A percentile compares a stretch with the other conserved stretches of the same genome.
These are phyloP conservation scores for Mesorhabditis spiculigera DNA, from an alignment of 2,888 invertebrate genomes.

Conservation along the genomic window DNA sequence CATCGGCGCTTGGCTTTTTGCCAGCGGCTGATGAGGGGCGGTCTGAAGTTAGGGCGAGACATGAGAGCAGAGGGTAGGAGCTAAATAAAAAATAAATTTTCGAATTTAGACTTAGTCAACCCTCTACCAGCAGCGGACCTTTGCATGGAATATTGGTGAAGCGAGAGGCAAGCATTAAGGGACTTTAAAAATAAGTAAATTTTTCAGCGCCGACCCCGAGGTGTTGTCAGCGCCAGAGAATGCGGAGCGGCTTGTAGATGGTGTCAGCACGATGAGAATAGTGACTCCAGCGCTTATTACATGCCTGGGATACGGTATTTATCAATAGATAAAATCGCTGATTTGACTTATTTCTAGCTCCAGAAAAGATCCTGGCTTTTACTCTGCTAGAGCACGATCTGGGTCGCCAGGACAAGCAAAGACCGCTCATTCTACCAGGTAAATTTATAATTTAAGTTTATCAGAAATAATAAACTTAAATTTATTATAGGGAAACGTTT, in stretches of 20 bases:
- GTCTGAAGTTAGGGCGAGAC: no score
- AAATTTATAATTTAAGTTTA: no score
- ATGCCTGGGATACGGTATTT: not conserved
- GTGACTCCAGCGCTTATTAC: not conserved
- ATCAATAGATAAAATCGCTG: not conserved
- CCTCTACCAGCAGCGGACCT: no score
- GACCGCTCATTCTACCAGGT: not conserved
- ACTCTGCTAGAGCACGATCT: not conserved
- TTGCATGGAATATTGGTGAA: no score
- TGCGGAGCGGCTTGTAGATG: not conserved
- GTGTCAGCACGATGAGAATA: not conserved
- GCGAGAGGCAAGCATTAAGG: no score
- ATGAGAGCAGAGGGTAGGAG: no score
- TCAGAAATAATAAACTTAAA: no score
- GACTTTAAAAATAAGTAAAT: not conserved
- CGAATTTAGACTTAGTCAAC: no score
- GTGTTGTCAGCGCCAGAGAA: not conserved
- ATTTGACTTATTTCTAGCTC: not conserved
- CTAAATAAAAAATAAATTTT: no score
- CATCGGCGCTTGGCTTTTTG: no score
- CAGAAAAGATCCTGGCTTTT: slow-evolving; percentile 3
- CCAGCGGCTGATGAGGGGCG: no score
- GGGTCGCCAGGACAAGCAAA: not conserved
- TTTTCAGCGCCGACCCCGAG: not conserved
- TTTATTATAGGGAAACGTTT: no score